Evolutionary conservation across 2,113 vertebrate species (phyloP), one percentile per base, ranked within the genome.

Genomic region (Rousettus leschenaultii): DNA sequence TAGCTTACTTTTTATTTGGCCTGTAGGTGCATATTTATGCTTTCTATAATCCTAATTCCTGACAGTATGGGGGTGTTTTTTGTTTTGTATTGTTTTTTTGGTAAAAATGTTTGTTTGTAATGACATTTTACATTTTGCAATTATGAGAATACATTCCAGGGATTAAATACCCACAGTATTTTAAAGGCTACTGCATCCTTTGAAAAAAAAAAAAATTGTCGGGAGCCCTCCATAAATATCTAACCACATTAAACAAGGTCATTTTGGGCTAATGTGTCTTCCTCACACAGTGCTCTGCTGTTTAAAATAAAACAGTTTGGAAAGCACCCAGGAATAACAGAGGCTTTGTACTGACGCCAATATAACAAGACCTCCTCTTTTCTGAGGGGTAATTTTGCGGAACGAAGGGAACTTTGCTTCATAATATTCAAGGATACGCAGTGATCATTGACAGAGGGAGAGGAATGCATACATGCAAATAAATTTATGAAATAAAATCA

Each of bases 141-240:
- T 35, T 43, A n/a, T 70, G 68, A 97, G 84, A 38, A 79, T 57
- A 85, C 57, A 65, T 89, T 93, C 73, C 55, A 71, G n/a, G 43
- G 66, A 92, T 89, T 91, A 95, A 97, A 97, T 92, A 75, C 9
- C 30, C 48, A 96, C 24, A 71, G n/a, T 78, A 87, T 90, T 85
- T 95, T 87, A 86, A 96, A 92, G 82, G 75, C 18, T 77, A 82
- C 71, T 66, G 61, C 28, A 90, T n/a, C 35, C 61, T 91, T 94
- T 5, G 51, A 57, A 14, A 51, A 86, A 71, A 86, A 71, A 53
- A 66, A 61, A 71, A 68, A 78, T 63, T 84, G 84, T 94, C 95
- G 85, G 75, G 84, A 95, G 43, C 40, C 84, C 70, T 96, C 92
- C 59, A 84, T 88, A 97, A 97, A 97, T 96, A 95, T 88, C 96